Evolutionary conservation across 2,888 invertebrate species (phyloP).

Genomic region (Corythucha ciliata): DNA sequence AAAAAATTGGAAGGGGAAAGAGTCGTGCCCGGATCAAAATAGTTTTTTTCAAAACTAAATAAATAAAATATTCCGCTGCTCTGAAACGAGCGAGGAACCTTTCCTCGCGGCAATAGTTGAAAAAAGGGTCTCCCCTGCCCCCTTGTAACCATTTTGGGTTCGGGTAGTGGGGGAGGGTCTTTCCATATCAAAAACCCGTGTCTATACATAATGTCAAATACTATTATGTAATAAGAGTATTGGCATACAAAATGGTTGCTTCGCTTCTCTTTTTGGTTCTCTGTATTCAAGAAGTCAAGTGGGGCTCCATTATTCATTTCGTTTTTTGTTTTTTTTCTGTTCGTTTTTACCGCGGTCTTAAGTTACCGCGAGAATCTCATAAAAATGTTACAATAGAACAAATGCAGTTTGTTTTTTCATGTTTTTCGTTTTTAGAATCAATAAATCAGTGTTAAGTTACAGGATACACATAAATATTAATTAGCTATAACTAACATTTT

Average conservation of each 20-base stretch:
- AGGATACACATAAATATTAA: slow-evolving; percentile 28
- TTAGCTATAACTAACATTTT: slow-evolving; percentile 28
- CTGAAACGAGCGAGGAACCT: no score
- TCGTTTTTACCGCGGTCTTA: no score
- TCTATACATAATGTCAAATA: slow-evolving; percentile 34
- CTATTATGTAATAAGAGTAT: slow-evolving; percentile 33
- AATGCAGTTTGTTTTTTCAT: no score
- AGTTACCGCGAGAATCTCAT: not conserved
- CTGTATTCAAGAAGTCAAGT: no score
- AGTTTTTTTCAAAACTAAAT: slow-evolving; percentile 2
- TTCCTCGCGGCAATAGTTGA: no score
- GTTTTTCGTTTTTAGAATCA: slow-evolving; percentile 15
- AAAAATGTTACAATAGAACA: no score
- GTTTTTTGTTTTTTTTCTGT: no score
- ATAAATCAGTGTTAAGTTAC: slow-evolving; percentile 27
- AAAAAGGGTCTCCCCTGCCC: slow-evolving; percentile 10
- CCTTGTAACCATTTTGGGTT: no score
- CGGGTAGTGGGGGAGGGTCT: slow-evolving; percentile 9
- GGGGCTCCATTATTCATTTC: no score
- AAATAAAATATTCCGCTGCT: no score
- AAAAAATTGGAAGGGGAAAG: not conserved
- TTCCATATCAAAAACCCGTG: slow-evolving; percentile 26
- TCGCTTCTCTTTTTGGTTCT: slow-evolving; percentile 24
- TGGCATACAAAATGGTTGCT: slow-evolving; percentile 26
- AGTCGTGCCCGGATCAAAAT: slow-evolving; percentile 1